phyloP scores from a whole-genome alignment of 2,888 invertebrate species.

The Lithosia quadra region DNA sequence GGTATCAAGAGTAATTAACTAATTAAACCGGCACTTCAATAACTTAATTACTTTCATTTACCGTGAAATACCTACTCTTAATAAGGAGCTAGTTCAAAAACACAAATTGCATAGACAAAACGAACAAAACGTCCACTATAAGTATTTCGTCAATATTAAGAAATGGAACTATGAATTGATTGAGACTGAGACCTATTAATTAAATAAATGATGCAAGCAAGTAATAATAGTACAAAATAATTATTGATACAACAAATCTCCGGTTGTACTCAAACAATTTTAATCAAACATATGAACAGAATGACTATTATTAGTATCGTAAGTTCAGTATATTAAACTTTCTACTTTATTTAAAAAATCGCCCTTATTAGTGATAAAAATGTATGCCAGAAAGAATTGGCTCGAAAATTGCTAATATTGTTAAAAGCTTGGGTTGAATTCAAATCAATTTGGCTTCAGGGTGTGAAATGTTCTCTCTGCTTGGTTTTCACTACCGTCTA shows the following conservation, averaged over 20 bases:
- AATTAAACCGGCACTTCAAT: constrained; percentile 51
- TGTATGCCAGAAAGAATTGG: neutral
- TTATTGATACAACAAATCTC: neutral
- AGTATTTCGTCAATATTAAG: constrained; percentile 3
- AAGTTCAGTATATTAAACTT: neutral
- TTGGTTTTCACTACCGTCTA: too few relatives aligned
- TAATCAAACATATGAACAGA: too few relatives aligned
- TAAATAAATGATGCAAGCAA: neutral
- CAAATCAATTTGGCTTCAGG: too few relatives aligned
- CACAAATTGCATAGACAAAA: constrained; percentile 33
- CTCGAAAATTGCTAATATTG: neutral
- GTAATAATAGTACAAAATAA: neutral
- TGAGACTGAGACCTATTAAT: neutral
- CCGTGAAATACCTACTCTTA: constrained; percentile 54
- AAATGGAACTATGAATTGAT: neutral
- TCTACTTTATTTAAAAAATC: neutral
- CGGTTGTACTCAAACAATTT: too few relatives aligned
- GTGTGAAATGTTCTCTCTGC: too few relatives aligned
- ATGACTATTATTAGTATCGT: neutral
- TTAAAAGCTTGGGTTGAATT: too few relatives aligned
- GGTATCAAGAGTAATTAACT: constrained; percentile 19
- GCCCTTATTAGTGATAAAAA: neutral
- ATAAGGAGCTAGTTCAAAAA: constrained; percentile 48
- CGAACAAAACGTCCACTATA: constrained; percentile 8
- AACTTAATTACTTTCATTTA: constrained; percentile 58